These are phyloP conservation scores for Pheosia tremula DNA, from an alignment of 2,888 invertebrate genomes.

Conservation along the genomic window DNA sequence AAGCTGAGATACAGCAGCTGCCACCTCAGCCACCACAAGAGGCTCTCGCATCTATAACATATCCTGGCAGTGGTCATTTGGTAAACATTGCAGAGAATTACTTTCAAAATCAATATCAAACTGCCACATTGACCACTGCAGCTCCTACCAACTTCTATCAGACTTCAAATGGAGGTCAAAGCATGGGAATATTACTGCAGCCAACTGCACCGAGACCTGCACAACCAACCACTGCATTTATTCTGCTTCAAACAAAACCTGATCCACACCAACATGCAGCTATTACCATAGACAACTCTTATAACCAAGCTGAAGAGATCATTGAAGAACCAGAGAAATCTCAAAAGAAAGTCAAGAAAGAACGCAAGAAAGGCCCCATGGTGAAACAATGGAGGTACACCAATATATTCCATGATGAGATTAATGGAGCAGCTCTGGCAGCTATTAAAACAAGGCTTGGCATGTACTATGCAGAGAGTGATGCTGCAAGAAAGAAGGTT, in stretches of 20 bases:
- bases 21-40: conserved; percentile 59
- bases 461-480: conserved; percentile 81
- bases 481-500: conserved; percentile 77
- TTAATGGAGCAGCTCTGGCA: conserved; percentile 79
- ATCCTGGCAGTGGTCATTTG: conserved; percentile 77
- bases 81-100: conserved; percentile 81
- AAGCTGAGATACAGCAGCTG: conserved; percentile 49
- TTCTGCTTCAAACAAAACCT: conserved; percentile 73
- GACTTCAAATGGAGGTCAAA: conserved; percentile 69
- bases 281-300: conserved; percentile 60
- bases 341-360: conserved; percentile 69
- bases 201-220: conserved; percentile 64
- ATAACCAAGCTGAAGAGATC: conserved; percentile 51
- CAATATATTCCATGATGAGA: conserved; percentile 83
- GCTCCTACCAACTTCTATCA: conserved; percentile 75
- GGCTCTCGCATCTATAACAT: conserved; percentile 64
- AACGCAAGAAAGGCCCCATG: conserved; percentile 73
- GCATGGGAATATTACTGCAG: conserved; percentile 76
- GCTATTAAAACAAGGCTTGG: conserved; percentile 81
- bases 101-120: conserved; percentile 79
- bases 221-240: conserved; percentile 73
- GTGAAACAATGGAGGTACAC: conserved; percentile 85
- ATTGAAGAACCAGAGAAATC: conserved; percentile 50
- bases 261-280: conserved; percentile 62
- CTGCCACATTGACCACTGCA: conserved; percentile 62